Evolutionary conservation across 2,888 invertebrate species (phyloP).

Genomic region (Aspidiotus rigidus): DNA sequence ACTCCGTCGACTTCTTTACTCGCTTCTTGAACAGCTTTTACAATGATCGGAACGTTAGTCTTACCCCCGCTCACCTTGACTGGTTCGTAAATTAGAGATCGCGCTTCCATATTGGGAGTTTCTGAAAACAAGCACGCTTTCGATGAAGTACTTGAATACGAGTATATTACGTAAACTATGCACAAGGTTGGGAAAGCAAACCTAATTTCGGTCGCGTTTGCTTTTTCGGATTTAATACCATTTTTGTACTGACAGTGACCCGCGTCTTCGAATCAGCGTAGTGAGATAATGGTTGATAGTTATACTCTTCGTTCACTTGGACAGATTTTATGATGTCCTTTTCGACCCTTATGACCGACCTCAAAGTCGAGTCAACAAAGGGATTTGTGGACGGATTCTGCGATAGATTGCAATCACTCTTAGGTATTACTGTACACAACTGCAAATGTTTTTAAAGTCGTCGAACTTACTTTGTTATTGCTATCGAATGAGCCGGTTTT

Average conservation of each 20-base stretch:
- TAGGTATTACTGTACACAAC: too few species aligned
- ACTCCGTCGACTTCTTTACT: slow-evolving; percentile 16
- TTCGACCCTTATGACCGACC: slow-evolving; percentile 19
- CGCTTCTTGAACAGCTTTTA: slow-evolving; percentile 28
- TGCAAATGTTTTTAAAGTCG: not conserved
- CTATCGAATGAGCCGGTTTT: slow-evolving; percentile 12
- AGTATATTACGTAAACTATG: not conserved
- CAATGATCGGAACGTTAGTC: slow-evolving; percentile 4
- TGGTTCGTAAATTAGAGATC: slow-evolving; percentile 19
- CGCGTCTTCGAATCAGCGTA: slow-evolving; percentile 21
- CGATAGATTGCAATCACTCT: not conserved
- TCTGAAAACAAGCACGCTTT: not conserved
- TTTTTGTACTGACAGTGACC: slow-evolving; percentile 14
- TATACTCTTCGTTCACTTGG: slow-evolving; percentile 23
- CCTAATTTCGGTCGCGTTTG: not conserved
- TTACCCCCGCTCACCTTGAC: slow-evolving; percentile 1
- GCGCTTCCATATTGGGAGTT: not conserved
- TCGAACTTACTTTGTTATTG: not conserved
- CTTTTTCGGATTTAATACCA: not conserved
- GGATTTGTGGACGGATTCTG: slow-evolving; percentile 26
- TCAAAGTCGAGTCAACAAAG: slow-evolving; percentile 25
- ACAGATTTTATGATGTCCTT: slow-evolving; percentile 16
- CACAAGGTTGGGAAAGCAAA: not conserved
- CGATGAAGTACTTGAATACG: not conserved
- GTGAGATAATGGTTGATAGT: slow-evolving; percentile 25